Conservation (phyloP, 2,113 vertebrate species). For the Labeo rohita region DNA sequence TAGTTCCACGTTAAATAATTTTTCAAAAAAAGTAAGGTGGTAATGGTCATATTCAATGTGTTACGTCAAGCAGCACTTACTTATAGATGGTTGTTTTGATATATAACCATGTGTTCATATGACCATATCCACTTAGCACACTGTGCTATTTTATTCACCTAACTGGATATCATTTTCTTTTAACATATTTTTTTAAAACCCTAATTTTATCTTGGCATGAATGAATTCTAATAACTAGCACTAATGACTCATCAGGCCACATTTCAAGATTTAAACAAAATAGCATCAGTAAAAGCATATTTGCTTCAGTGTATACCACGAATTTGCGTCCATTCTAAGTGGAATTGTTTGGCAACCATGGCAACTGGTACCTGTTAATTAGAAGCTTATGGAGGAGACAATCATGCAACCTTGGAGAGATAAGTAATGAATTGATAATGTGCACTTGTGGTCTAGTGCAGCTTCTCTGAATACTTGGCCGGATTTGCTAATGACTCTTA, state of each 20-base stretch:
- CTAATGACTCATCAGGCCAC: not conserved
- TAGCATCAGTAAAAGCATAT: not conserved
- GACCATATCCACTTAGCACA: not conserved
- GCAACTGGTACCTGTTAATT: slow-evolving; percentile 1
- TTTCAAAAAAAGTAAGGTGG: too few relatives aligned
- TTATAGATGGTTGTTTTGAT: not conserved
- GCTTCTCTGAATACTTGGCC: not conserved
- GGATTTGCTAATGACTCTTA: not conserved
- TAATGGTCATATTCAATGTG: not conserved
- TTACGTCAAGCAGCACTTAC: not conserved
- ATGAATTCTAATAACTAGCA: not conserved
- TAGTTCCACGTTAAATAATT: too few relatives aligned
- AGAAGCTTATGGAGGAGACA: slow-evolving; percentile 17
- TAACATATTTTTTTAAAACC: not conserved
- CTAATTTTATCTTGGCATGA: not conserved
- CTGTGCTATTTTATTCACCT: not conserved
- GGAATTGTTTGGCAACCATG: slow-evolving; percentile 1
- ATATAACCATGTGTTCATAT: not conserved
- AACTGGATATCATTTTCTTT: not conserved
- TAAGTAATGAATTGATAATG: slow-evolving; percentile 1
- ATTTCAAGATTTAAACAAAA: slow-evolving; percentile 1
- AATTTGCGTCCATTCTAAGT: not conserved
- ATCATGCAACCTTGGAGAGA: not conserved
- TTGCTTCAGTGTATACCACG: not conserved
- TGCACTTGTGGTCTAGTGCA: not conserved